Evolutionary conservation across 1,140 invertebrate genomes (phyloP).

Genomic region (Cardiocondyla obscurior): DNA sequence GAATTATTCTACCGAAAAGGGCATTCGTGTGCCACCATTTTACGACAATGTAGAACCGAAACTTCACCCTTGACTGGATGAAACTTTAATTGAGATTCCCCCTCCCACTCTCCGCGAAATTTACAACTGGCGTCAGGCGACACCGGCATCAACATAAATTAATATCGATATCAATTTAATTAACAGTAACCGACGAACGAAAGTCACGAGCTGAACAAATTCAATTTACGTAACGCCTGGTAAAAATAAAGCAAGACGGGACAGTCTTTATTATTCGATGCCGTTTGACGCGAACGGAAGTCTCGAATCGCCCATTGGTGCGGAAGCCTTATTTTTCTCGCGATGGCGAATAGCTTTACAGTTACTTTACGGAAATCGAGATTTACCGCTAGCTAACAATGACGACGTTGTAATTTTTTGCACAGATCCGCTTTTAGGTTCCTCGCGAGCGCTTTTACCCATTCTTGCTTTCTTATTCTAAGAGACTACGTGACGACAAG

Average conservation of each 20-base stretch:
- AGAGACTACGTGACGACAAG: slow-evolving; percentile 14
- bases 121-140: neutral
- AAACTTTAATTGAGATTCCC: slow-evolving; percentile 46
- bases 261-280: neutral
- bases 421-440: neutral
- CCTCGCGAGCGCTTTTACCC: neutral
- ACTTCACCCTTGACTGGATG: neutral
- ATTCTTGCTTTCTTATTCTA: slow-evolving; percentile 1
- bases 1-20: slow-evolving; percentile 47
- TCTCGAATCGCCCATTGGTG: slow-evolving; percentile 23
- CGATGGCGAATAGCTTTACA: slow-evolving; percentile 18
- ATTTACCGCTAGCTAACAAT: slow-evolving; percentile 45
- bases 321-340: slow-evolving; percentile 10
- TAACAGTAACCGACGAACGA: neutral
- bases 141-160: slow-evolving; percentile 1
- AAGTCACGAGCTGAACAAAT: slow-evolving; percentile 12
- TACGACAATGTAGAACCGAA: slow-evolving; percentile 58
- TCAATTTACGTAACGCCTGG: neutral
- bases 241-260: neutral
- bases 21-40: slow-evolving; percentile 33
- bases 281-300: slow-evolving; percentile 17
- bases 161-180: slow-evolving; percentile 2
- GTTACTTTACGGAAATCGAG: slow-evolving; percentile 58
- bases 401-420: neutral
- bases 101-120: too few species aligned